Conservation (phyloP, 2,888 invertebrate species). For the Tetranychus piercei region DNA sequence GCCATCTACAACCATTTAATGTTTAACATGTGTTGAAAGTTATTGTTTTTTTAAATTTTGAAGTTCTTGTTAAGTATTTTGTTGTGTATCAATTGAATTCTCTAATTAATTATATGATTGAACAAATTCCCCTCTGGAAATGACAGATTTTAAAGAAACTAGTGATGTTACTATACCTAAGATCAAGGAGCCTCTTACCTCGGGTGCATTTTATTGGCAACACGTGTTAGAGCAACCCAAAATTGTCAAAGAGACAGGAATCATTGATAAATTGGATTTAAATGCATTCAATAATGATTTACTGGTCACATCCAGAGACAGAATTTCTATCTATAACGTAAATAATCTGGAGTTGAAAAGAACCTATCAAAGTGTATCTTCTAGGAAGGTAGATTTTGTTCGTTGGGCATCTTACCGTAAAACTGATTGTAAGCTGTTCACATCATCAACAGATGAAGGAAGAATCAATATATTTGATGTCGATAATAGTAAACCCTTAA, state of each 20-base stretch:
- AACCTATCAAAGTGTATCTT: slow-evolving; percentile 11
- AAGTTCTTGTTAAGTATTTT: background rate
- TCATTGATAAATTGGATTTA: slow-evolving; percentile 75
- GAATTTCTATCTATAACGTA: slow-evolving; percentile 18
- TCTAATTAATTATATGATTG: background rate
- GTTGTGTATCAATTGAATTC: too few species aligned
- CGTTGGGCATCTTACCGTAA: slow-evolving; percentile 56
- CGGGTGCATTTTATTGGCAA: slow-evolving; percentile 18
- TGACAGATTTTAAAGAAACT: slow-evolving; percentile 16
- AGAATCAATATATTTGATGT: slow-evolving; percentile 73
- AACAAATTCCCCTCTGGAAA: background rate
- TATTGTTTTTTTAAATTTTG: background rate
- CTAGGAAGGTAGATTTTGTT: slow-evolving; percentile 10
- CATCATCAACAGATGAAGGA: slow-evolving; percentile 75
- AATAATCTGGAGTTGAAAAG: slow-evolving; percentile 16
- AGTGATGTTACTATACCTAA: slow-evolving; percentile 14
- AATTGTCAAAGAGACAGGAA: slow-evolving; percentile 66
- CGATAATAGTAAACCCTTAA: slow-evolving; percentile 54
- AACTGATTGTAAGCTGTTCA: slow-evolving; percentile 53
- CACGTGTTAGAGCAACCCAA: slow-evolving; percentile 14
- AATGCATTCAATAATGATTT: slow-evolving; percentile 16
- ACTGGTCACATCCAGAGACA: slow-evolving; percentile 16
- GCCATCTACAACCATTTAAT: background rate
- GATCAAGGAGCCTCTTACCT: slow-evolving; percentile 13
- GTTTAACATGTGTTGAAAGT: background rate